Percentiles rank a stretch among this genome's conserved stretches.
These are phyloP conservation scores for Falco columbarius DNA, from an alignment of 2,797 vertebrate species.

Conservation along the genomic window DNA sequence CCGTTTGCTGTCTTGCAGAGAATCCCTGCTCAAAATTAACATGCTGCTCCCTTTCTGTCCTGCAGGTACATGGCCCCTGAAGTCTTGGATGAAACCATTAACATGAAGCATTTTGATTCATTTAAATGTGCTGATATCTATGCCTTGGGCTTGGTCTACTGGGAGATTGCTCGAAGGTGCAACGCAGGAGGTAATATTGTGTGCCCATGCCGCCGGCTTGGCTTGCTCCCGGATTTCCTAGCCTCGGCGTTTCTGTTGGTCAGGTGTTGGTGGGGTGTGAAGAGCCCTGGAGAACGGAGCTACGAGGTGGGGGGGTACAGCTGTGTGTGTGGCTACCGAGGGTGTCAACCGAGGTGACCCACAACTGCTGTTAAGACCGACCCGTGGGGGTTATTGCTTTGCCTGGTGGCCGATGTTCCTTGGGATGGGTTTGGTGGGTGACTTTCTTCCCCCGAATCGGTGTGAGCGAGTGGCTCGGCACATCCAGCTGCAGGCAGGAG, in stretches of 20 bases:
- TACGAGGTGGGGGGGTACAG: accelerated
- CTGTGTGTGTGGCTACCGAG: neutral
- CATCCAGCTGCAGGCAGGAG: neutral
- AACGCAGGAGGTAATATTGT: conserved; percentile 87
- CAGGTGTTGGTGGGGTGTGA: neutral
- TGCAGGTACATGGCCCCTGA: conserved; percentile 98
- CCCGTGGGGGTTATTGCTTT: neutral
- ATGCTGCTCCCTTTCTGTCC: neutral
- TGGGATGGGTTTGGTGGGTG: neutral
- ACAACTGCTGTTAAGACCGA: accelerated
- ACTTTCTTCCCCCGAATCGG: neutral
- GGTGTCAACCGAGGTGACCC: neutral
- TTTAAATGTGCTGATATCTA: conserved; percentile 99
- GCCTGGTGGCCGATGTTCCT: neutral
- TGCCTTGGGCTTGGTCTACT: conserved; percentile 94
- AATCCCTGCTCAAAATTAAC: neutral
- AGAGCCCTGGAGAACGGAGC: neutral
- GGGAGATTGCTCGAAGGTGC: conserved; percentile 96
- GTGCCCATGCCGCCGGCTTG: accelerated
- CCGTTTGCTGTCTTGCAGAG: neutral
- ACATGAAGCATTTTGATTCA: conserved; percentile 99
- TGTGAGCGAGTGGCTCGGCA: neutral
- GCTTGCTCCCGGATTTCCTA: neutral
- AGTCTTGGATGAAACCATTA: conserved; percentile 98
- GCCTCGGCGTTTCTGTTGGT: accelerated